Conservation (phyloP, 2,113 vertebrate genomes). For the human (Homo sapiens) region DNA sequence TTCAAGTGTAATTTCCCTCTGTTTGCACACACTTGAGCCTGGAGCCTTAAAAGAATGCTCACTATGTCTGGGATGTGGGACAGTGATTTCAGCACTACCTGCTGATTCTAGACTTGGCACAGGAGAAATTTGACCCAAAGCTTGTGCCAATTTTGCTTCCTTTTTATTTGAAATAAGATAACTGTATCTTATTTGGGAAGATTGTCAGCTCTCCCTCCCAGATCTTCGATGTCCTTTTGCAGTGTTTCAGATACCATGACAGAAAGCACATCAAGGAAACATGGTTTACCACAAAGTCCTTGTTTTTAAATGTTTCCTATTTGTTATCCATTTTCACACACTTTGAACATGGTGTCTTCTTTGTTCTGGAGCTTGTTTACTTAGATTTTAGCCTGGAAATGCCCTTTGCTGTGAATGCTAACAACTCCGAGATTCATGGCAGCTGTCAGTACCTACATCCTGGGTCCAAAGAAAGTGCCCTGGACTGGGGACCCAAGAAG, state of each 20-base stretch:
- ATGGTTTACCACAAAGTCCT: background rate
- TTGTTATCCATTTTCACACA: background rate
- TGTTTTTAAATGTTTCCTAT: background rate
- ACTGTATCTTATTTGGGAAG: conserved; percentile 94
- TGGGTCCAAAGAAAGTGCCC: background rate
- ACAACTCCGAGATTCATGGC: rapidly evolving
- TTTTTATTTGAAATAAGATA: conserved; percentile 92
- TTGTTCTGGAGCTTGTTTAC: background rate
- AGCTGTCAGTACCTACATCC: no score
- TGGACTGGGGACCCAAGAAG: background rate
- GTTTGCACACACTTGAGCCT: conserved; percentile 77
- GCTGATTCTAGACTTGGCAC: conserved; percentile 86
- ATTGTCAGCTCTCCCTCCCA: conserved; percentile 84
- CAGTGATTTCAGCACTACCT: conserved; percentile 82
- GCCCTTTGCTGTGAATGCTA: background rate
- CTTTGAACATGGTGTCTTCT: background rate
- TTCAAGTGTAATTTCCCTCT: background rate
- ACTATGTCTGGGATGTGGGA: conserved; percentile 76
- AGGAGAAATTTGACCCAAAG: conserved; percentile 84
- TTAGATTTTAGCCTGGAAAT: background rate
- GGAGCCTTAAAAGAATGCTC: conserved; percentile 81
- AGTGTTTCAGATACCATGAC: background rate
- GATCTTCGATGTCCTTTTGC: background rate
- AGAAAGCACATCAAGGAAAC: background rate
- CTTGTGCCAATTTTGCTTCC: conserved; percentile 86